A percentile compares a stretch with the other conserved stretches of the same genome.
These are phyloP conservation scores for Emesis russula DNA, from an alignment of 2,888 invertebrate species.

Conservation along the genomic window DNA sequence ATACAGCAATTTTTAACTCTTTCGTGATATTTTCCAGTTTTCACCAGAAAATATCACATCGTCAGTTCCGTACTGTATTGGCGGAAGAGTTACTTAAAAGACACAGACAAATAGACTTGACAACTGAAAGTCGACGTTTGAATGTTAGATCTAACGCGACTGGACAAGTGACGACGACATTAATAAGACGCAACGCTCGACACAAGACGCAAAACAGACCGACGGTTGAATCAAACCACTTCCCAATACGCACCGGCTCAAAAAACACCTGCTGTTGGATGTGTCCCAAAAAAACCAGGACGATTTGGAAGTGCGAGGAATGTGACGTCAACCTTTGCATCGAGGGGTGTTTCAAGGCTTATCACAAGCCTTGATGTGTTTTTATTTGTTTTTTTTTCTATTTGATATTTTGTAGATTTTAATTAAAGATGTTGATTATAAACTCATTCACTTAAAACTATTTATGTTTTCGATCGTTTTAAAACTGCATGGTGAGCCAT, in stretches of 20 bases:
- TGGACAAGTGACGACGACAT: slow-evolving; percentile 3
- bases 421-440: too few species aligned
- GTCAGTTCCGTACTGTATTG: slow-evolving; percentile 65
- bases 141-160: background rate
- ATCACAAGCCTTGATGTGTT: slow-evolving; percentile 55
- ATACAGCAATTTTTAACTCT: slow-evolving; percentile 53
- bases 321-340: slow-evolving; percentile 82
- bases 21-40: slow-evolving; percentile 53
- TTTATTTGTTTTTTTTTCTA: background rate
- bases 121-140: slow-evolving; percentile 40
- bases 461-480: too few species aligned
- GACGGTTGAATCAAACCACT: slow-evolving; percentile 59
- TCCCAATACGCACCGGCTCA: slow-evolving; percentile 68
- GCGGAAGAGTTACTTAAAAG: slow-evolving; percentile 63
- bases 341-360: slow-evolving; percentile 71
- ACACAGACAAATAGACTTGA: slow-evolving; percentile 54
- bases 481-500: too few species aligned
- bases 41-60: slow-evolving; percentile 56
- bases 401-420: too few species aligned
- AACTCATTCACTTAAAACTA: too few species aligned
- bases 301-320: slow-evolving; percentile 82
- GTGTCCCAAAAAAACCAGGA: slow-evolving; percentile 72
- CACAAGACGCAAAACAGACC: slow-evolving; percentile 39
- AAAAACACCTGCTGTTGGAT: slow-evolving; percentile 41
- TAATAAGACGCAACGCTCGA: slow-evolving; percentile 5